Evolutionary conservation across 2,888 invertebrate species (phyloP), one percentile per base, ranked within the genome.

Genomic region (Tipula confusa): DNA sequence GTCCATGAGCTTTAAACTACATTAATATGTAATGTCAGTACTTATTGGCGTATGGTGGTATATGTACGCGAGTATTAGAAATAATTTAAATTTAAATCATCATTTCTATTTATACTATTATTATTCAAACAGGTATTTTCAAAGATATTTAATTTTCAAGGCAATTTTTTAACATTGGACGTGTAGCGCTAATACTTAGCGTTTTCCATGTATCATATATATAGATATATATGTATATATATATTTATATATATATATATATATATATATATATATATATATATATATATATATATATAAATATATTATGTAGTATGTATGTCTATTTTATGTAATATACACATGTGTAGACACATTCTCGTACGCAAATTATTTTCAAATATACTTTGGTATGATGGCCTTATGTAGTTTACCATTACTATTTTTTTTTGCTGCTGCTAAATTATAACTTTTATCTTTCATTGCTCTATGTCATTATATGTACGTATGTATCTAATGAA

Each of bases 81-180:
- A 64, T 24, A 64, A n/a, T 38, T 38, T 38, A 18, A 48, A 64
- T 64, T 64, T 64, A 64, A 64, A 64, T 64, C 64, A 64, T 64
- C 64, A 64, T 64, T 64, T 64, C 64, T 64, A 64, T 64, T 64
- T 64, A 24, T 24, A 64, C 24, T 64, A 64, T 64, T 64, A 24
- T 64, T 64, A 64, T 64, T 64, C 24, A 64, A 64, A 64, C 64
- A 64, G 64, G 64, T 64, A 64, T 64, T 64, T 64, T 64, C 64
- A 64, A 64, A 64, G 64, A 64, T 64, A 64, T 64, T 64, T 64
- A 64, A 24, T 64, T 64, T 64, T 64, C 64, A 64, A 64, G 64
- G 64, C 64, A 64, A 64, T 24, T 64, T 64, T 64, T 64, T 64
- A 64, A 64, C 64, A 64, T 64, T 64, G 64, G 24, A 24, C 64